phyloP scores from a whole-genome alignment of 2,888 invertebrate genomes.

The Anticlea derivata region DNA sequence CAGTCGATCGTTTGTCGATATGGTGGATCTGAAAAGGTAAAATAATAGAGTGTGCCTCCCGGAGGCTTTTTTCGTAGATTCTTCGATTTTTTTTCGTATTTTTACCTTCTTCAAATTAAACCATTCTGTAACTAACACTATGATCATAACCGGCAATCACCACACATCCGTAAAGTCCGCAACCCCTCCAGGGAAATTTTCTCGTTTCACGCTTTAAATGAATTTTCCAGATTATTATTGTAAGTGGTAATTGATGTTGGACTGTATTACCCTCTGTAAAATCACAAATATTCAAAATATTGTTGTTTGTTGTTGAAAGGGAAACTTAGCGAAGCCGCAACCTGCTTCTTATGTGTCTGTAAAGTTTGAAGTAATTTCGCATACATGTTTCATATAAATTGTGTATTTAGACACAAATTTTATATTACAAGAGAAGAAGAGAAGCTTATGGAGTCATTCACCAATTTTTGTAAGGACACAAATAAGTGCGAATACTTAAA shows the following conservation, averaged over 20 bases:
- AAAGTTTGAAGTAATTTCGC: conserved; percentile 33
- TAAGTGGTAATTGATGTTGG: conserved; percentile 22
- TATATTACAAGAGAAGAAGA: conserved; percentile 27
- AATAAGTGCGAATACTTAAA: conserved; percentile 39
- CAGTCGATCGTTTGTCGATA: too few relatives aligned
- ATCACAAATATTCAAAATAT: conserved; percentile 29
- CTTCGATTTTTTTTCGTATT: too few relatives aligned
- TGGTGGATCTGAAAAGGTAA: too few relatives aligned
- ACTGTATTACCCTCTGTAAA: conserved; percentile 18
- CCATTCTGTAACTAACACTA: not conserved
- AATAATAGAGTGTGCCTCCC: too few relatives aligned
- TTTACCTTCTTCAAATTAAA: too few relatives aligned
- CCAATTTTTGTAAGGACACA: not conserved
- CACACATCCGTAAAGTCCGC: conserved; percentile 4
- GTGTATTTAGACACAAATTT: conserved; percentile 15
- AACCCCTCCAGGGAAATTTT: conserved; percentile 17
- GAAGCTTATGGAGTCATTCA: conserved; percentile 1
- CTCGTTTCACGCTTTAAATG: conserved; percentile 20
- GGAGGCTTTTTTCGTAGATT: too few relatives aligned
- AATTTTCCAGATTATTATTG: conserved; percentile 25
- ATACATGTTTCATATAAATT: conserved; percentile 23
- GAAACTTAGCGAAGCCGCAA: conserved; percentile 32
- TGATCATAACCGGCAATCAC: not conserved
- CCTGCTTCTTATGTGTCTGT: conserved; percentile 35
- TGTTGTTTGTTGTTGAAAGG: conserved; percentile 29